Evolutionary conservation across 2,797 vertebrate genomes (phyloP).

Genomic region (Thaleichthys pacificus): DNA sequence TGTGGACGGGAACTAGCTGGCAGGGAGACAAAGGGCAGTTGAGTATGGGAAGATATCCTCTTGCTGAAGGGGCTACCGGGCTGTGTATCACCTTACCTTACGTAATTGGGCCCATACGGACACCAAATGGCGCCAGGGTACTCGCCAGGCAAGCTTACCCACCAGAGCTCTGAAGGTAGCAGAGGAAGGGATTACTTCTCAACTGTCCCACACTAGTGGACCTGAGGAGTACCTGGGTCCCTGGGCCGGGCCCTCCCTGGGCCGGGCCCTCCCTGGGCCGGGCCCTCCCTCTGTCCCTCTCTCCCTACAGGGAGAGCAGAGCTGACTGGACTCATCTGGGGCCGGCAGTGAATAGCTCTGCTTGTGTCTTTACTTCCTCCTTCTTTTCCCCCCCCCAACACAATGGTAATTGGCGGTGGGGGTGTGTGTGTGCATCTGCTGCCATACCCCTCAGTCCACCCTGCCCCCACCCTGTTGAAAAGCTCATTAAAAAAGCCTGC

Average conservation of each 20-base stretch:
- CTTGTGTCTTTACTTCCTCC: conserved; percentile 52
- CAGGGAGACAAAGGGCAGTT: conserved; percentile 50
- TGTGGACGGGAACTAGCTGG: conserved; percentile 57
- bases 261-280: conserved; percentile 23
- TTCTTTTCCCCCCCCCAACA: conserved; percentile 53
- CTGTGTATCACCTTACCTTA: conserved; percentile 75
- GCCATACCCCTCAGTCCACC: conserved; percentile 54
- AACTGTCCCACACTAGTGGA: conserved; percentile 40
- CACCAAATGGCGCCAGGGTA: conserved; percentile 70
- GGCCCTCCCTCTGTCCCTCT: conserved; percentile 18
- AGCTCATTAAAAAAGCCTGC: conserved; percentile 82
- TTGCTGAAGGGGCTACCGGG: conserved; percentile 61
- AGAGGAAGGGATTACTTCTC: conserved; percentile 45
- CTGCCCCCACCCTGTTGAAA: conserved; percentile 75
- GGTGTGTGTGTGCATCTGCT: conserved; percentile 78
- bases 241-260: conserved; percentile 11
- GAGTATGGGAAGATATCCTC: conserved; percentile 64
- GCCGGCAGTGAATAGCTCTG: conserved; percentile 38
- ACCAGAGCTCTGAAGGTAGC: conserved; percentile 44
- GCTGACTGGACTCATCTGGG: conserved; percentile 53
- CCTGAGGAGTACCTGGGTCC: conserved; percentile 41
- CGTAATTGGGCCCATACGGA: conserved; percentile 71
- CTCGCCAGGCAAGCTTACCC: conserved; percentile 29
- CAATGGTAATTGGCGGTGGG: conserved; percentile 76
- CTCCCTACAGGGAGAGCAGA: conserved; percentile 49